These are phyloP conservation scores for Caranx ignobilis DNA, from an alignment of 2,113 vertebrate species.

Conservation along the genomic window DNA sequence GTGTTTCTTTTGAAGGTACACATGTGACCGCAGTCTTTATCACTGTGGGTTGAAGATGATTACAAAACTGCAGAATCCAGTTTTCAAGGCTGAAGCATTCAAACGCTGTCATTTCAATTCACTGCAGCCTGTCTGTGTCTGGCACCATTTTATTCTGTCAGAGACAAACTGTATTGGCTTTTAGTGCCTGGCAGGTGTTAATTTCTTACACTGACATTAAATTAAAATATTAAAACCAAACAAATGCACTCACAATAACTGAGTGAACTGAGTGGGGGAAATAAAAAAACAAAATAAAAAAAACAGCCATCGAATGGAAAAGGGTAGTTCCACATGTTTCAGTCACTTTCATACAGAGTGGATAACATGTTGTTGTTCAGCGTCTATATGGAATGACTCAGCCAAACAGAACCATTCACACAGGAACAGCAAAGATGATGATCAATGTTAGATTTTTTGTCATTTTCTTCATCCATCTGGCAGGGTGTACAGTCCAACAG, in stretches of 20 bases:
- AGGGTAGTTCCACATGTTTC: conserved; percentile 15
- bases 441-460: conserved; percentile 45
- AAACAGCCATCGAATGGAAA: too few relatives aligned
- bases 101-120: conserved; percentile 11
- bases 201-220: conserved; percentile 21
- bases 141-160: conserved; percentile 26
- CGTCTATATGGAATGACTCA: conserved; percentile 50
- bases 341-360: conserved; percentile 3
- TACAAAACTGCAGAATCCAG: background rate
- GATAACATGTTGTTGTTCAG: conserved; percentile 41
- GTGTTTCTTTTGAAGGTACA: background rate
- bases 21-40: background rate
- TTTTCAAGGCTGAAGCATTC: background rate
- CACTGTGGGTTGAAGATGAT: background rate
- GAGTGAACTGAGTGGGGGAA: conserved; percentile 15
- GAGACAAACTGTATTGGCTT: conserved; percentile 32
- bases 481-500: conserved; percentile 72
- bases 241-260: conserved; percentile 20
- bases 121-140: conserved; percentile 5
- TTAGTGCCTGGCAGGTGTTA: conserved; percentile 43
- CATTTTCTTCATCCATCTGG: conserved; percentile 74
- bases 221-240: conserved; percentile 5
- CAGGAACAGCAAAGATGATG: conserved; percentile 46
- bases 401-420: conserved; percentile 48
- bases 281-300: background rate